phyloP scores from a whole-genome alignment of 2,113 vertebrate genomes.

The Burhinus bistriatus region DNA sequence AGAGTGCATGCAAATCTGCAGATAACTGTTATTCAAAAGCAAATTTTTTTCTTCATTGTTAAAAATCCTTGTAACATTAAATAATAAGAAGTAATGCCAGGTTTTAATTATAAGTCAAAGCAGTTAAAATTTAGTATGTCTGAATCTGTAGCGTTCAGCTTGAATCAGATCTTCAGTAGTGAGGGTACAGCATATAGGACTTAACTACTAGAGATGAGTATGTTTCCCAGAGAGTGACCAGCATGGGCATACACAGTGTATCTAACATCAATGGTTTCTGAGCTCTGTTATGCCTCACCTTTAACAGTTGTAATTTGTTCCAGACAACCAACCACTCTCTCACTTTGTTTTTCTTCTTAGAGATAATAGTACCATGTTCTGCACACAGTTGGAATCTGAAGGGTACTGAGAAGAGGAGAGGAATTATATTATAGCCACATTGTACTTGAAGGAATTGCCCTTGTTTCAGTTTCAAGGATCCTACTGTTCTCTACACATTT shows the following conservation, averaged over 20 bases:
- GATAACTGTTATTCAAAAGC: not conserved
- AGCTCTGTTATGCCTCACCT: not conserved
- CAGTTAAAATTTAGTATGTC: not conserved
- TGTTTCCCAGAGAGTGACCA: not conserved
- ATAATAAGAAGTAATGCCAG: not conserved
- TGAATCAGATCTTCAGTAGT: not conserved
- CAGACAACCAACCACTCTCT: not conserved
- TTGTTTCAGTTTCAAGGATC: not conserved
- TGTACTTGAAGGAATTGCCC: not conserved
- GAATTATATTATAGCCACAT: not conserved
- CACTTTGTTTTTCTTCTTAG: not conserved
- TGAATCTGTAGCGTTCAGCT: not conserved
- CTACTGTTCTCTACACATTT: not conserved
- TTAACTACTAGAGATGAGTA: not conserved
- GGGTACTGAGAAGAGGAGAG: not conserved
- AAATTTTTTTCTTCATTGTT: not conserved
- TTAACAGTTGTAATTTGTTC: not conserved
- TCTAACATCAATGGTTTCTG: not conserved
- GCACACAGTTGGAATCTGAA: not conserved
- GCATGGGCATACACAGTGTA: not conserved
- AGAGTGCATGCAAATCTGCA: not conserved
- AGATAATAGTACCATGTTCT: not conserved
- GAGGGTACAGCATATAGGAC: not conserved
- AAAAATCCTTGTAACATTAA: not conserved
- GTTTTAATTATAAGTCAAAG: not conserved